Evolutionary conservation across 2,888 invertebrate species (phyloP), one percentile per base, ranked within the genome.

Genomic region (Folsomia candida): DNA sequence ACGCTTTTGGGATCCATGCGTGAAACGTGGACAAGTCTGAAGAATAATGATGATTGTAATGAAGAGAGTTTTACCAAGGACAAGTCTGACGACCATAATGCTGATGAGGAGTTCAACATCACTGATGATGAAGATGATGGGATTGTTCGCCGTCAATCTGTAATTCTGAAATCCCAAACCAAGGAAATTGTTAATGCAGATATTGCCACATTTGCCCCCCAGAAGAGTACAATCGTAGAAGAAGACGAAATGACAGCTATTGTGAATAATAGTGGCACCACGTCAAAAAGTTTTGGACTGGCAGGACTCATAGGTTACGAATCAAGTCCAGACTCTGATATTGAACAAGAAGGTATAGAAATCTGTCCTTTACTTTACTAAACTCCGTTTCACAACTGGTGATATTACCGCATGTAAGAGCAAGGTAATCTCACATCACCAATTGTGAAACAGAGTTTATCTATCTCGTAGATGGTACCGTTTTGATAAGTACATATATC

Each of bases 41-140:
- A 29, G 3, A n/a, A 28, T 24, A 37, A 37, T 22, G 65, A 28
- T 6, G 51, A 51, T n/a, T 27, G 57, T 26, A 37, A 9, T 3
- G 64, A 64, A 37, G 37, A 14, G 37, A 14, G 37, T 14, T 37
- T 9, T 37, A 37, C 37, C 37, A 4, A 37, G 4, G 37, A 60
- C 14, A 24, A 57, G 6, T 57, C n/a, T 57, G 20, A n/a, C 9
- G 66, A 28, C n/a, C n/a, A n/a, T 4, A 25, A 28, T 2, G 25
- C 22, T 59, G 60, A 67, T 4, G 29, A 59, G 9, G 37, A 67
- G 29, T 67, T 59, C 20, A 47, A 59, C 26, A 67, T 67, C 20
- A 59, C 67, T 18, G 67, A 67, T 29, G 67, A 67, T 67, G 67
- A 67, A 29, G 37, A 59, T 2, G 65, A 65, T 26, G 54, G 14